Conservation (phyloP, 2,797 vertebrate species). For the Scolopax rusticola region DNA sequence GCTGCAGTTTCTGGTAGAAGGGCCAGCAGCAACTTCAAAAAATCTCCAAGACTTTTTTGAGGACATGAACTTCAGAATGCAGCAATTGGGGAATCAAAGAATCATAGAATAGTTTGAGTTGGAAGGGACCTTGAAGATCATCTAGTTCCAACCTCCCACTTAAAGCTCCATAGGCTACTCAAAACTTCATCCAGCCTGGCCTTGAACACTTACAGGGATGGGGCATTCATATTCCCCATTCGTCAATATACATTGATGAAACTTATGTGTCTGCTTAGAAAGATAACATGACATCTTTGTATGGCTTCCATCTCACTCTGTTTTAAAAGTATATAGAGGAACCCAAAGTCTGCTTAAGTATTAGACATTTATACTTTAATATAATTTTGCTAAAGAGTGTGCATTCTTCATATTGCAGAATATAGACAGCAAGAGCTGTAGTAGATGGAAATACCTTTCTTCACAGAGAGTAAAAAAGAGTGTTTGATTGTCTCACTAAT, state of each 20-base stretch:
- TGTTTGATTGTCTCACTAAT: neutral
- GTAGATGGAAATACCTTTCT: neutral
- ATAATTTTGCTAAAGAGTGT: neutral
- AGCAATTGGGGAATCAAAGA: neutral
- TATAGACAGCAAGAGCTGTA: neutral
- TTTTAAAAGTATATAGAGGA: neutral
- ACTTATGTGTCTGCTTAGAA: neutral
- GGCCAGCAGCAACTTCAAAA: neutral
- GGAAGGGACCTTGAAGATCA: neutral
- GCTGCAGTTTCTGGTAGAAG: neutral
- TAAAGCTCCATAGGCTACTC: neutral
- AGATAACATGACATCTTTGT: neutral
- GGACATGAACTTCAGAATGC: neutral
- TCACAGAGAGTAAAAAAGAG: neutral
- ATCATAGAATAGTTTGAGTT: neutral
- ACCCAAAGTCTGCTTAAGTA: neutral
- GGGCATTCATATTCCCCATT: neutral
- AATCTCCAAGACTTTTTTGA: neutral
- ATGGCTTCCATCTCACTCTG: neutral
- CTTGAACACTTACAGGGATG: neutral
- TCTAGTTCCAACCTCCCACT: neutral
- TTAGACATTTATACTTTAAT: neutral
- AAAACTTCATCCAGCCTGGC: neutral
- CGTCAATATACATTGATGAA: neutral
- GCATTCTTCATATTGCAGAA: neutral